Conservation (phyloP, 2,797 vertebrate species). For the Notamacropus eugenii region DNA sequence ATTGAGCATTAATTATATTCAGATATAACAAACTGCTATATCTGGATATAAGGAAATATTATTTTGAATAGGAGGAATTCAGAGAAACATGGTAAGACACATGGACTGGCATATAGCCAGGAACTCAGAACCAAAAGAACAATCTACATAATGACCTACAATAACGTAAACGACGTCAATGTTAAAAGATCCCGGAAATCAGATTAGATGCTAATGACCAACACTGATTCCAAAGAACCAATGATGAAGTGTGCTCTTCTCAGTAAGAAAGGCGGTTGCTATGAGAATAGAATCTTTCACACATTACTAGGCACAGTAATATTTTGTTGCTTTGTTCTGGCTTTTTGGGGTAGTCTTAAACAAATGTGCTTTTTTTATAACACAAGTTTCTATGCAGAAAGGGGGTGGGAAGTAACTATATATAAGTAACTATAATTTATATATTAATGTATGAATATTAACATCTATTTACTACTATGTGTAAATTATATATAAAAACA, state of each 20-base stretch:
- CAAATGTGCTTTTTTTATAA: neutral
- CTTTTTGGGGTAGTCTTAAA: neutral
- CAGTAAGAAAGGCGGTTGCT: neutral
- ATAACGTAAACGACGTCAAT: neutral
- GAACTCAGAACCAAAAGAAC: neutral
- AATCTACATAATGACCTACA: neutral
- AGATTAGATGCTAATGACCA: neutral
- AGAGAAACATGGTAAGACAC: neutral
- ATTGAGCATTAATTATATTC: neutral
- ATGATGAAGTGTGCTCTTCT: neutral
- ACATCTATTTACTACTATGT: no score
- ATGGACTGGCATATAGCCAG: neutral
- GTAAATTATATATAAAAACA: no score
- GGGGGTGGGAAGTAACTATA: neutral
- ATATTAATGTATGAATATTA: no score
- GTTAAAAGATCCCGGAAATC: neutral
- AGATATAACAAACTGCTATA: neutral
- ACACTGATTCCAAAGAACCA: neutral
- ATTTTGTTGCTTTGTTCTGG: neutral
- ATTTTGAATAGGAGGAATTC: neutral
- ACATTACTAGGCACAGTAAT: neutral
- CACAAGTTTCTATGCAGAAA: neutral
- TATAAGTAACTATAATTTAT: no score
- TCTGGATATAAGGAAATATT: neutral
- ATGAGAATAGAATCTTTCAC: neutral